These are phyloP conservation scores for Leucoma salicis DNA, from an alignment of 2,888 invertebrate species.

Conservation along the genomic window DNA sequence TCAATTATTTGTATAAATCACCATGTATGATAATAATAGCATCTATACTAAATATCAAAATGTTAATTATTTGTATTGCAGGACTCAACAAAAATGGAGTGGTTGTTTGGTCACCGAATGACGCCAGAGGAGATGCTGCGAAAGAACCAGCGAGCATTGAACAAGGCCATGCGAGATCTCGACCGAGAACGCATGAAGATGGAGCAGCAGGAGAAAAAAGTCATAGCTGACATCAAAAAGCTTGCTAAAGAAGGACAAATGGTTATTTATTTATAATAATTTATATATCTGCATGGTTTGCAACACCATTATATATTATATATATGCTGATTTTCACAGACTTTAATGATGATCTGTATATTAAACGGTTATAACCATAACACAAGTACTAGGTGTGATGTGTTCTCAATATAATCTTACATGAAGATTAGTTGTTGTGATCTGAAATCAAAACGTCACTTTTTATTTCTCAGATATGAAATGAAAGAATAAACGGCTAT, in stretches of 20 bases:
- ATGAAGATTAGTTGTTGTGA: too few species aligned
- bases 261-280: conserved; percentile 78
- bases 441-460: too few species aligned
- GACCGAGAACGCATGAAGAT: conserved; percentile 96
- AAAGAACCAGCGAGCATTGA: conserved; percentile 98
- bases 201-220: conserved; percentile 99
- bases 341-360: too few species aligned
- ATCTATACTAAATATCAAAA: neutral
- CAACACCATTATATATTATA: too few species aligned
- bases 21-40: too few species aligned
- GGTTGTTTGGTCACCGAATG: conserved; percentile 97
- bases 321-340: too few species aligned
- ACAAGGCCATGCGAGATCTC: conserved; percentile 98
- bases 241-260: conserved; percentile 99
- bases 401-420: too few species aligned
- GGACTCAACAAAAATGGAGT: conserved; percentile 86
- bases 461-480: too few species aligned
- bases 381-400: too few species aligned
- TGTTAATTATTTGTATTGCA: neutral
- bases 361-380: too few species aligned
- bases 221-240: conserved; percentile 98
- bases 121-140: conserved; percentile 99
- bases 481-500: too few species aligned
- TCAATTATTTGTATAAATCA: too few species aligned
- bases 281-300: neutral